Evolutionary conservation across 2,797 vertebrate species (phyloP), one percentile per base, ranked within the genome.

Genomic region (Myotis myotis): DNA sequence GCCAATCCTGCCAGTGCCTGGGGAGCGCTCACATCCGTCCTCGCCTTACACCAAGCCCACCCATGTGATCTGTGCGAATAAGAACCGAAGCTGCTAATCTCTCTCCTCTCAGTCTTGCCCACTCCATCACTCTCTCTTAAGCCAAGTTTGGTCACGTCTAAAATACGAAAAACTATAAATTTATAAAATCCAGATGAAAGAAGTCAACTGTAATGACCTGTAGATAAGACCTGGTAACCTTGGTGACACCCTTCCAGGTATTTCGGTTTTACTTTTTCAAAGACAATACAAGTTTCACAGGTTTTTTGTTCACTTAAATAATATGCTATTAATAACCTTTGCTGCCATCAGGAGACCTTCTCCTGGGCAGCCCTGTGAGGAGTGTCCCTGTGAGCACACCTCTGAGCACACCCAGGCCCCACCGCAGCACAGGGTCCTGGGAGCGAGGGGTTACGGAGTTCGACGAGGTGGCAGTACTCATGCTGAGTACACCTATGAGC

Each of bases 71-170:
- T 25, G 57, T 84, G 95, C 13, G 44, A 79, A 76, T 88, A 96
- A 85, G 84, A 97, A 0, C 0, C 93, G 91, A 94, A 97, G 92
- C 91, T 87, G 55, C 44, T 17, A 3, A 53, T 81, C 71, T 87
- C 49, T 60, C 47, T 82, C 55, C 25, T 95, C 41, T 90, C 82
- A 85, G 92, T 84, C 72, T 92, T 94, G 75, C 75, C 82, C 20
- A 53, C 82, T 71, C 55, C 28, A 92, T 96, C 64, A 96, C 89
- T 97, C 51, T 64, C n/a, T 89, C 51, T 75, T 87, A 95, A 96
- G 95, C 55, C 89, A 96, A 96, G 82, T 96, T 97, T 0, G 49
- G 41, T 87, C 49, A 25, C 6, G 33, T 49, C 30, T 22, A 49
- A 66, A 83, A 33, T 33, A 66, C 1, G 20, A 83, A 49, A 16